Evolutionary conservation across 2,113 vertebrate genomes (phyloP).

Genomic region (Catharus minimus): DNA sequence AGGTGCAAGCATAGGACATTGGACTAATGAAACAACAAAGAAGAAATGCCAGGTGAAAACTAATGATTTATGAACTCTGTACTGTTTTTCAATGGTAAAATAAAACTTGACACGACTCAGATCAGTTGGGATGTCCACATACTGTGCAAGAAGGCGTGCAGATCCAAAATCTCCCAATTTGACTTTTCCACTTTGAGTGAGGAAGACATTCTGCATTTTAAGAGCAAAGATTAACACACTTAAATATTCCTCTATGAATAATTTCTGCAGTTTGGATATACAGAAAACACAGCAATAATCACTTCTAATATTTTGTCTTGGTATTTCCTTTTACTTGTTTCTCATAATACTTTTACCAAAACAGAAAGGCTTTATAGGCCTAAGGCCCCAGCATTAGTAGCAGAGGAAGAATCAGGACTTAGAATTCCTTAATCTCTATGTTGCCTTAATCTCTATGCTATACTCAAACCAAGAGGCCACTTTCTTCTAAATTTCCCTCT

Average conservation of each 20-base stretch:
- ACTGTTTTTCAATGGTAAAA: not conserved
- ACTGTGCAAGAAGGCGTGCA: constrained; percentile 87
- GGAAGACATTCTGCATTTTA: constrained; percentile 87
- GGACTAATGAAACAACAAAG: constrained; percentile 73
- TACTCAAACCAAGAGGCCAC: not conserved
- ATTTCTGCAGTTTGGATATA: not conserved
- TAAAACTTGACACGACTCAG: not conserved
- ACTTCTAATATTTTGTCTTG: not conserved
- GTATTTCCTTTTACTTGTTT: not conserved
- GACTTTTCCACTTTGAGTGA: constrained; percentile 82
- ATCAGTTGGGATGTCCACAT: constrained; percentile 7
- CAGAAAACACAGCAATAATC: not conserved
- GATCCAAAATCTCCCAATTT: constrained; percentile 96
- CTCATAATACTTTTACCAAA: not conserved
- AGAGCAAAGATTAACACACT: not conserved
- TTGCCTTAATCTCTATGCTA: not conserved
- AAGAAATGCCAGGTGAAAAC: not conserved
- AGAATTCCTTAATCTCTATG: not conserved
- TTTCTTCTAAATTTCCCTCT: not conserved
- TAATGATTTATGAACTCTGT: not conserved
- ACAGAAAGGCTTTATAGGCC: not conserved
- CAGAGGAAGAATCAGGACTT: not conserved
- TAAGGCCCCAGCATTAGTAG: not conserved
- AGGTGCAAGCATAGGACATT: constrained; percentile 81
- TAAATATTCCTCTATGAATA: not conserved